Conservation (phyloP, 1,140 invertebrate species). For the Venustaconcha ellipsiformis region DNA sequence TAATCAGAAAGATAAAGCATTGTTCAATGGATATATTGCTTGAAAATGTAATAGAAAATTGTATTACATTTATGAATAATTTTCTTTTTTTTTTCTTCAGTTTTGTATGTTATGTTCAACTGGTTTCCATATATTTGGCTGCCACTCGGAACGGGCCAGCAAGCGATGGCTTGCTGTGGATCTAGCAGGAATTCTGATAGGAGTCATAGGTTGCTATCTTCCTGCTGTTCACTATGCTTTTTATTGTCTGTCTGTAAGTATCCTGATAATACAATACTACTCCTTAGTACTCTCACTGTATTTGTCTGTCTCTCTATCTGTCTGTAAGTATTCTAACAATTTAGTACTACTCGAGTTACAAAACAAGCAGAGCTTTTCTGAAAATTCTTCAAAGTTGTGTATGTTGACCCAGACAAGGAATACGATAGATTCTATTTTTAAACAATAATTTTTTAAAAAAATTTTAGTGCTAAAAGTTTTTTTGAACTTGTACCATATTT, state of each 20-base stretch:
- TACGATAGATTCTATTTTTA: no score
- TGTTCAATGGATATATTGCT: no score
- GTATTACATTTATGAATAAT: background rate
- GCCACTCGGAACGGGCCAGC: slow-evolving; percentile 88
- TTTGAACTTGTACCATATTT: no score
- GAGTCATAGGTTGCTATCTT: slow-evolving; percentile 92
- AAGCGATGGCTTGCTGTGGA: slow-evolving; percentile 90
- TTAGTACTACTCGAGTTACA: background rate
- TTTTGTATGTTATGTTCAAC: slow-evolving; percentile 93
- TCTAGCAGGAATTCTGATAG: slow-evolving; percentile 92
- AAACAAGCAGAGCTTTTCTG: background rate
- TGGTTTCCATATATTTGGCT: slow-evolving; percentile 94
- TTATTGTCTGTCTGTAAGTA: slow-evolving; percentile 88
- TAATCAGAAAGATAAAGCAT: no score
- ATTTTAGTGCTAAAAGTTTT: no score
- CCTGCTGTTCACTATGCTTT: slow-evolving; percentile 97
- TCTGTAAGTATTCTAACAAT: background rate
- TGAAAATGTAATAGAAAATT: no score
- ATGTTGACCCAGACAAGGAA: background rate
- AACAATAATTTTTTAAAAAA: no score
- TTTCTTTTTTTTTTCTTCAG: slow-evolving; percentile 73
- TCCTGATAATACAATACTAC: background rate
- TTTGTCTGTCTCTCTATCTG: background rate
- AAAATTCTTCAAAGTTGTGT: background rate
- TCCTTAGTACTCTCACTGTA: background rate